Percentiles rank a stretch among this genome's conserved stretches.
These are phyloP conservation scores for Macrosiphum euphorbiae DNA, from an alignment of 2,888 invertebrate species.

Conservation along the genomic window DNA sequence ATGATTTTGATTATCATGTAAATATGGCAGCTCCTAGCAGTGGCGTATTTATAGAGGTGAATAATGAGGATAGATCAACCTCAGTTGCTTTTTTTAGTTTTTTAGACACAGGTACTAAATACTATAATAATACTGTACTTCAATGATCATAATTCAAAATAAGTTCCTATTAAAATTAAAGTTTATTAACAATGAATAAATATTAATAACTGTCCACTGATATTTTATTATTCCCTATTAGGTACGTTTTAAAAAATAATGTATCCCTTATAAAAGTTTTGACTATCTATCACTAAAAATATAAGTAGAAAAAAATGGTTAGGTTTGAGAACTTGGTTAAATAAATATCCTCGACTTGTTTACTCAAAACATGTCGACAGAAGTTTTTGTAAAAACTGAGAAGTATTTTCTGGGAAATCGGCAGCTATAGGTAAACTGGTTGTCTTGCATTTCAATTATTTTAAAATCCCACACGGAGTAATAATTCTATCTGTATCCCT, in stretches of 20 bases:
- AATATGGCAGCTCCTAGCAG: background rate
- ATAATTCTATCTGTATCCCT: background rate
- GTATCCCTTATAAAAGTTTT: no score
- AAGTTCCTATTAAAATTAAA: background rate
- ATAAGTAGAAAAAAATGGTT: no score
- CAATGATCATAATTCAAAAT: background rate
- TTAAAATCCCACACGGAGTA: background rate
- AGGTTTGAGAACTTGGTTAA: no score
- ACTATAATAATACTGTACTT: background rate
- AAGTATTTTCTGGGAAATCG: background rate
- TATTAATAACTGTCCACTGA: background rate
- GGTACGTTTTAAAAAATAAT: no score
- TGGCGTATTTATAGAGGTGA: background rate
- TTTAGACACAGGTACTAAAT: background rate
- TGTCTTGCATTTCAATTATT: background rate
- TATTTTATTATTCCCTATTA: background rate
- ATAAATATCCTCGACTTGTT: background rate
- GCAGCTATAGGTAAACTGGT: background rate
- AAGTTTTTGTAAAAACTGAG: background rate
- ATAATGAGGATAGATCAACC: background rate
- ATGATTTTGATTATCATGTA: background rate
- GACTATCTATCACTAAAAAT: no score
- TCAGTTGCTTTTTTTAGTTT: background rate
- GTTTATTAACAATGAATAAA: background rate
- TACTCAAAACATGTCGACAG: background rate